Evolutionary conservation across 2,888 invertebrate species (phyloP), one percentile per base, ranked within the genome.

Genomic region (Lottia gigantea): DNA sequence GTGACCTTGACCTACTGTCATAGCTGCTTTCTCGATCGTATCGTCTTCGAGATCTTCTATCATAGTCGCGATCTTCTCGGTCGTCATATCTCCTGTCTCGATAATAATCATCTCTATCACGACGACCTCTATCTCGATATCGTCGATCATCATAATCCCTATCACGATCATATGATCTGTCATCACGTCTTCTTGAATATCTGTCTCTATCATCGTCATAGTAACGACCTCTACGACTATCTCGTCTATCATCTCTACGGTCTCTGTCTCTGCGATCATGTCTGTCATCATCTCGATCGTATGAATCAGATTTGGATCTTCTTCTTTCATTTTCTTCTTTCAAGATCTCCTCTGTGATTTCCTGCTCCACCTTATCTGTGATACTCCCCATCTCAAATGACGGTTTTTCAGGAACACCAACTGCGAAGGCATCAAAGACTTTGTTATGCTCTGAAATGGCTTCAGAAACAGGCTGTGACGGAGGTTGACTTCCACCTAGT

Each of bases 181-280:
- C 47, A 31, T 64, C 55, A 31, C 70, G 61, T 69, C 76, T 74
- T 65, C 69, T 67, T 15, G 68, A 55, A n/a, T 72, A 66, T 16
- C 73, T 64, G n/a, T 70, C 68, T 66, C 72, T 70, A n/a, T 74
- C 74, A 62, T 67, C 45, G 47, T 74, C 75, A 72, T 75, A 66
- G 23, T 71, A 67, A 55, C 77, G 71, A 15, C 74, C 72, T 55
- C 68, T 46, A 31, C 71, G 70, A 40, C 70, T 67, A 31, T 66
- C 66, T 45, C 72, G 62, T 19, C 64, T 67, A 23, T 71, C 63
- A 47, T 67, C 68, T 47, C 23, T 16, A 25, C 67, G 61, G 12
- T 62, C 62, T 19, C 62, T 62, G 61, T 62, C 40, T 40, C 62
- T 63, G 16, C 68, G 62, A 19, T 68, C 46, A 12, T 71, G 71